Percentiles rank a stretch among this genome's conserved stretches.
Evolutionary conservation across 2,888 invertebrate species (phyloP).

Genomic region (Dermolepida albohirtum): DNA sequence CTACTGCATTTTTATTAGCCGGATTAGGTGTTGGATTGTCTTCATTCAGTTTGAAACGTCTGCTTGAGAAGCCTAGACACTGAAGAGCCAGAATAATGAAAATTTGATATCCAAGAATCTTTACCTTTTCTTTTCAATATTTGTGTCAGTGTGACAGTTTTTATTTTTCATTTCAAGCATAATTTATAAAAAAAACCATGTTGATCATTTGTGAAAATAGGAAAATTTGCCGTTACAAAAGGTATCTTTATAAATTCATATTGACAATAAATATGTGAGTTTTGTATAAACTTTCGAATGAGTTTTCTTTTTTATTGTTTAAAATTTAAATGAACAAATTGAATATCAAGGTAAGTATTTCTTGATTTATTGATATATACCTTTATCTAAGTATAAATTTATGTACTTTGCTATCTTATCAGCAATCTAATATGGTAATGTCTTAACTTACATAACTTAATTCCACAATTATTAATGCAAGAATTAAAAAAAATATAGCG

Average conservation of each 20-base stretch:
- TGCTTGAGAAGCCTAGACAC: conserved; percentile 50
- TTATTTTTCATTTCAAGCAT: conserved; percentile 1
- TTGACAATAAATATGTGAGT: conserved; percentile 52
- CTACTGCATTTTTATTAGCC: conserved; percentile 61
- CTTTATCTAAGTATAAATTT: too few species aligned
- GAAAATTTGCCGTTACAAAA: conserved; percentile 56
- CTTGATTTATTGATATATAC: too few species aligned
- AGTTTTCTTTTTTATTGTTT: not conserved
- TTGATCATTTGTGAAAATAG: conserved; percentile 43
- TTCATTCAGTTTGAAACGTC: conserved; percentile 61
- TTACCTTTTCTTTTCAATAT: conserved; percentile 33
- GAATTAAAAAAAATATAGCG: too few species aligned
- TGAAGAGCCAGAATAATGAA: conserved; percentile 43
- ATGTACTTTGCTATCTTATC: too few species aligned
- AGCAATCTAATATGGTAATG: too few species aligned
- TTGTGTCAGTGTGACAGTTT: conserved; percentile 26
- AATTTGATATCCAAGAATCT: conserved; percentile 24
- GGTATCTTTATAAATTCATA: conserved; percentile 61
- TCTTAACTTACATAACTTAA: too few species aligned
- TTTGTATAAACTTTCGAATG: not conserved
- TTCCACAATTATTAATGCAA: too few species aligned
- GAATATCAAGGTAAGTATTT: not conserved
- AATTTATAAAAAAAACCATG: conserved; percentile 17
- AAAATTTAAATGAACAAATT: too few species aligned
- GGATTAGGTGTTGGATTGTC: conserved; percentile 62